Conservation (phyloP, 1,140 invertebrate species). For the Drosophila bipectinata region DNA sequence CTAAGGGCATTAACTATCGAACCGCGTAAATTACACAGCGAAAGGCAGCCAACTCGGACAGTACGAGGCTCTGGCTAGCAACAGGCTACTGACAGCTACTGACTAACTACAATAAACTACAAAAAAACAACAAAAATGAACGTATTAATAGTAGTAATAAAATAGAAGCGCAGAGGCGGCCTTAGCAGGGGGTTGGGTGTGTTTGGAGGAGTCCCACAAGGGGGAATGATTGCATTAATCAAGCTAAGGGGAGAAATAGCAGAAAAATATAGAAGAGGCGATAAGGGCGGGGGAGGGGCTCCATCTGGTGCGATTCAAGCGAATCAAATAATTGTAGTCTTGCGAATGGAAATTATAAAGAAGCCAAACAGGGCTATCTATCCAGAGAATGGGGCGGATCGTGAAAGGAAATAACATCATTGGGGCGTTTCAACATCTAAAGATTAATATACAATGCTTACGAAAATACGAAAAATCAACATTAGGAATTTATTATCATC, state of each 20-base stretch:
- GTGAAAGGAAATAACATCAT: conserved; percentile 36
- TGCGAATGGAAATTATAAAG: conserved; percentile 49
- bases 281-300: background rate
- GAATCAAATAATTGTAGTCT: conserved; percentile 48
- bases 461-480: conserved; percentile 20
- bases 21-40: conserved; percentile 57
- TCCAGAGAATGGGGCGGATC: background rate
- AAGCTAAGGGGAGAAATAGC: conserved; percentile 11
- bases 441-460: conserved; percentile 24
- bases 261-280: conserved; percentile 4
- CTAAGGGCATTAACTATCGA: conserved; percentile 24
- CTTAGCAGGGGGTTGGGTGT: conserved; percentile 17
- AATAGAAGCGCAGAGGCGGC: conserved; percentile 32
- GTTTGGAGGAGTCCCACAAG: conserved; percentile 12
- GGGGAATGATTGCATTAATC: conserved; percentile 55
- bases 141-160: conserved; percentile 62
- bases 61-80: conserved; percentile 15
- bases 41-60: conserved; percentile 11
- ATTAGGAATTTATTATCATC: conserved; percentile 23
- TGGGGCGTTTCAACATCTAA: conserved; percentile 46
- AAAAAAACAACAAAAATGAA: conserved; percentile 36
- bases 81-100: conserved; percentile 22
- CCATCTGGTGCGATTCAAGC: conserved; percentile 44
- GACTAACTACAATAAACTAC: conserved; percentile 23
- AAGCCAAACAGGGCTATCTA: conserved; percentile 26